Conservation (phyloP, 1,140 invertebrate species). For the Piezodorus guildinii region DNA sequence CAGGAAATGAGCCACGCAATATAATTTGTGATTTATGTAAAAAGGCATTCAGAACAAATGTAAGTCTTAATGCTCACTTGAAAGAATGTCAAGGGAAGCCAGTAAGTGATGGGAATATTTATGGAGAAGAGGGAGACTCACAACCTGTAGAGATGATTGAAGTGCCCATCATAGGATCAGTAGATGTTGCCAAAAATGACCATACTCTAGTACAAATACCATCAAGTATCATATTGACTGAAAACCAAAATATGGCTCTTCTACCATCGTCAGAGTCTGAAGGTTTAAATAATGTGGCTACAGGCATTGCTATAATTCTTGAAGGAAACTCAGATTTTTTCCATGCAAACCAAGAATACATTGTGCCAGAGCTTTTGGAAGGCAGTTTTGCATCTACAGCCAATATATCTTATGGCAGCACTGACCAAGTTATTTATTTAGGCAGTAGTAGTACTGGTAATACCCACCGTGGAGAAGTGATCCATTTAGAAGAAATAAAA, state of each 20-base stretch:
- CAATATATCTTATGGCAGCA: neutral
- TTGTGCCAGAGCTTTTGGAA: slow-evolving; percentile 28
- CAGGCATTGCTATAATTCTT: slow-evolving; percentile 25
- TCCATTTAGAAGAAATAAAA: slow-evolving; percentile 10
- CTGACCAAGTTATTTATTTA: slow-evolving; percentile 6
- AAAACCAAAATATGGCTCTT: slow-evolving; percentile 19
- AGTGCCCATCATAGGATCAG: slow-evolving; percentile 22
- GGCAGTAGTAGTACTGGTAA: neutral
- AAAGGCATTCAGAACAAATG: slow-evolving; percentile 48
- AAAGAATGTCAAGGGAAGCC: slow-evolving; percentile 17
- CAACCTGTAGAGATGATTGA: slow-evolving; percentile 25
- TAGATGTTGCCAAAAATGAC: slow-evolving; percentile 8
- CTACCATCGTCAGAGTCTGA: slow-evolving; percentile 26
- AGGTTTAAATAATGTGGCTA: slow-evolving; percentile 25
- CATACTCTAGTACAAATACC: slow-evolving; percentile 25
- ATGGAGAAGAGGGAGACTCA: neutral
- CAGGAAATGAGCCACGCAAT: slow-evolving; percentile 30
- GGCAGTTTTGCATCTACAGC: neutral
- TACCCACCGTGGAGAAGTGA: neutral
- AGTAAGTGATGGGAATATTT: neutral
- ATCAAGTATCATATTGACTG: slow-evolving; percentile 24
- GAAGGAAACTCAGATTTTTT: slow-evolving; percentile 21
- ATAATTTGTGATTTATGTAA: slow-evolving; percentile 56
- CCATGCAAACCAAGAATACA: slow-evolving; percentile 26
- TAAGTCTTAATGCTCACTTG: slow-evolving; percentile 53